phyloP scores from a whole-genome alignment of 2,797 vertebrate genomes.

The Notamacropus eugenii region DNA sequence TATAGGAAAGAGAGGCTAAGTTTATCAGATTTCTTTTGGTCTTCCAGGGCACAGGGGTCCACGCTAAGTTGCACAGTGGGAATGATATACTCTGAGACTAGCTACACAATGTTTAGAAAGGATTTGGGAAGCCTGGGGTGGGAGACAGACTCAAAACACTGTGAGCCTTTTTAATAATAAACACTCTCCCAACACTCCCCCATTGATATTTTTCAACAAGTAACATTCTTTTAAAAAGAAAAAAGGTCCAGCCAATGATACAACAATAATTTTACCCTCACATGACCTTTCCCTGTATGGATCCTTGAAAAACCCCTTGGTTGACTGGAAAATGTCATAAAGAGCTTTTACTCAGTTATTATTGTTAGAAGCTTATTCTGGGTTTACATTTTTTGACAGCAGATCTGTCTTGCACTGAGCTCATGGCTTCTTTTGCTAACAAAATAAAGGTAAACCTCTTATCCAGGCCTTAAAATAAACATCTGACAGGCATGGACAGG shows the following conservation, averaged over 20 bases:
- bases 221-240: not conserved
- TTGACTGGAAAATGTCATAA: not conserved
- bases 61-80: not conserved
- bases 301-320: not conserved
- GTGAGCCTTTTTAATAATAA: not conserved
- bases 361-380: not conserved
- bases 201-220: slow-evolving; percentile 23
- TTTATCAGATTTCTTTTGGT: not conserved
- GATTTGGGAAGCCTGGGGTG: not conserved
- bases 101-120: not conserved
- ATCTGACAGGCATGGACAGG: not conserved
- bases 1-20: not conserved
- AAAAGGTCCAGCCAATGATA: not conserved
- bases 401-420: not conserved
- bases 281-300: not conserved
- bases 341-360: slow-evolving; percentile 14
- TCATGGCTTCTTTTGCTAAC: slow-evolving; percentile 18
- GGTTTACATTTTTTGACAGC: slow-evolving; percentile 21
- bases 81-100: not conserved
- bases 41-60: not conserved
- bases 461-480: slow-evolving; percentile 42
- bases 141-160: not conserved
- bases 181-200: not conserved
- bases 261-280: not conserved
- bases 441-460: not conserved